Evolutionary conservation across 2,888 invertebrate genomes (phyloP).

Genomic region (Cheiracanthium punctorium): DNA sequence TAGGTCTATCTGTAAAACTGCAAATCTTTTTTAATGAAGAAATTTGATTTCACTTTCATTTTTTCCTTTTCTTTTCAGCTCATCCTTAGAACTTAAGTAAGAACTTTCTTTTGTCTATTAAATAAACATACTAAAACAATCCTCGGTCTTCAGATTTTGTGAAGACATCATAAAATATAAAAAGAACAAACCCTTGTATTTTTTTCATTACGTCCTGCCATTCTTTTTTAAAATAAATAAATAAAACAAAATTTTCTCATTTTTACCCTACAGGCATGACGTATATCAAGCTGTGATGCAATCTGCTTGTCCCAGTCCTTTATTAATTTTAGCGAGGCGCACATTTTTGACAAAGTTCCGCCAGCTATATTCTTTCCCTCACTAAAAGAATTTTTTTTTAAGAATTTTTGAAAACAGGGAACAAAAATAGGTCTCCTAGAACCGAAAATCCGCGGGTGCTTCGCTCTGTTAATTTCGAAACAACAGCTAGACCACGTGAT

Average conservation of each 20-base stretch:
- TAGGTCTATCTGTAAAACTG: too few species aligned
- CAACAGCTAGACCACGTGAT: constrained; percentile 62
- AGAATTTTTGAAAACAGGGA: not conserved
- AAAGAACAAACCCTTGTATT: not conserved
- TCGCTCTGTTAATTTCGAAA: constrained; percentile 66
- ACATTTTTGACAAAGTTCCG: constrained; percentile 49
- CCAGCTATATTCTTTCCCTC: constrained; percentile 22
- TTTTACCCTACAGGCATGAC: not conserved
- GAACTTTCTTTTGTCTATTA: not conserved
- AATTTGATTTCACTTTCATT: too few species aligned
- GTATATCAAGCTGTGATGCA: constrained; percentile 45
- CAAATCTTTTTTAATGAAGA: too few species aligned
- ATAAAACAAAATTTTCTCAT: constrained; percentile 19
- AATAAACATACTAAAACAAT: not conserved
- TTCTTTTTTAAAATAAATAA: constrained; percentile 26
- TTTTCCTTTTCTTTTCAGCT: too few species aligned
- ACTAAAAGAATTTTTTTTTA: constrained; percentile 36
- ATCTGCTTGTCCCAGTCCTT: constrained; percentile 41
- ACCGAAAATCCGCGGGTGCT: constrained; percentile 40
- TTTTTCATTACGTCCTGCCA: not conserved
- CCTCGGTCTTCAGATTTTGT: not conserved
- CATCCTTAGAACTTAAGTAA: too few species aligned
- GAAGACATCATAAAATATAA: not conserved
- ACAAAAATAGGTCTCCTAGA: constrained; percentile 48
- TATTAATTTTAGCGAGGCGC: constrained; percentile 55